phyloP scores from a whole-genome alignment of 2,797 vertebrate genomes.

The Acomys russatus region DNA sequence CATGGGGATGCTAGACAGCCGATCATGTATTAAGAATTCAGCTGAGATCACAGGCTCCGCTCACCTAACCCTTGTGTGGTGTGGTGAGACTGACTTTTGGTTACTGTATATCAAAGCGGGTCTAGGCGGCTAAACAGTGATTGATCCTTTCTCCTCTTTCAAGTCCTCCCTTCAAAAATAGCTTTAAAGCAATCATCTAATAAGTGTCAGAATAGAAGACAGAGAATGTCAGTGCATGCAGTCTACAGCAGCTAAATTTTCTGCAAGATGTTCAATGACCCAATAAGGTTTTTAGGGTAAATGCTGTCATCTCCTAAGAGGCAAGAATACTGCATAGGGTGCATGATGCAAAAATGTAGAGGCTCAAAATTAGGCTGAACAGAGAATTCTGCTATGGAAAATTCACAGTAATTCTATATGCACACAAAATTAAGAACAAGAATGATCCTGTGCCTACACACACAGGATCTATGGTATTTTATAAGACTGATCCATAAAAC shows the following conservation, averaged over 20 bases:
- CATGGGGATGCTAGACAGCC: conserved; percentile 71
- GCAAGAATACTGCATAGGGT: conserved; percentile 59
- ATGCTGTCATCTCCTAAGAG: conserved; percentile 69
- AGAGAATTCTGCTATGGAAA: conserved; percentile 57
- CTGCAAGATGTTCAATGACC: conserved; percentile 79
- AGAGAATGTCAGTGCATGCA: conserved; percentile 79
- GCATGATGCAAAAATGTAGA: neutral
- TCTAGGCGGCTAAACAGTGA: conserved; percentile 78
- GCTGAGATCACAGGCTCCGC: conserved; percentile 77
- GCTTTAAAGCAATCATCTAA: conserved; percentile 85
- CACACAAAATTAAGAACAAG: conserved; percentile 6
- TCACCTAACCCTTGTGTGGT: conserved; percentile 75
- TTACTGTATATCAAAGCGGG: conserved; percentile 77
- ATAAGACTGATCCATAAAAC: conserved; percentile 20
- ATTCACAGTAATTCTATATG: conserved; percentile 42
- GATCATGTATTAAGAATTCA: conserved; percentile 82
- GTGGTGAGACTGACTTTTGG: conserved; percentile 80
- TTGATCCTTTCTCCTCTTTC: conserved; percentile 78
- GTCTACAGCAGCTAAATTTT: conserved; percentile 81
- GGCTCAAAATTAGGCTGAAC: conserved; percentile 46
- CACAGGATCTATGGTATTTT: conserved; percentile 10
- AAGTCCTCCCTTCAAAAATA: conserved; percentile 85
- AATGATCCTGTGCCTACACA: neutral
- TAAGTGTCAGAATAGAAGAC: conserved; percentile 82
- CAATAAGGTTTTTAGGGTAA: conserved; percentile 76